phyloP scores from a whole-genome alignment of 2,113 vertebrate genomes.

The Gallinago paraguaiae region DNA sequence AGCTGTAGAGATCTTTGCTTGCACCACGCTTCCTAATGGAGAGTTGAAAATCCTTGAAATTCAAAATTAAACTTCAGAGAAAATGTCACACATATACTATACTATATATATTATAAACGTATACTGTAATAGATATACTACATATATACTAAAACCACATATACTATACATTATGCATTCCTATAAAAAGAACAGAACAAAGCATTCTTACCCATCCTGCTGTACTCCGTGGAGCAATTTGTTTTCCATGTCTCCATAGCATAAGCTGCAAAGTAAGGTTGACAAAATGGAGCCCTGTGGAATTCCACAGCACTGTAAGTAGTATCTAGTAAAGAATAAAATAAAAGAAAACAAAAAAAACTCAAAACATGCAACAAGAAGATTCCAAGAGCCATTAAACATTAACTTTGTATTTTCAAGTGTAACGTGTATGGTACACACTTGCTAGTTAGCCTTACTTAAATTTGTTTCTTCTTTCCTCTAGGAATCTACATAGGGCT shows the following conservation, averaged over 20 bases:
- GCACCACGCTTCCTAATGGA: neutral
- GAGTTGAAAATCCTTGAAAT: neutral
- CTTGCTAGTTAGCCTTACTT: neutral
- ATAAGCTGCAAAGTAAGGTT: conserved; percentile 89
- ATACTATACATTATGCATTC: neutral
- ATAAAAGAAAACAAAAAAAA: neutral
- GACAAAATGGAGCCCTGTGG: conserved; percentile 92
- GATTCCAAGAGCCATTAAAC: neutral
- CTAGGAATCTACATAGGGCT: neutral
- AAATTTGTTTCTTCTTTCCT: neutral
- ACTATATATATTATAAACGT: neutral
- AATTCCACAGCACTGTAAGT: conserved; percentile 85
- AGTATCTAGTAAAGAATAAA: conserved; percentile 75
- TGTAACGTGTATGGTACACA: neutral
- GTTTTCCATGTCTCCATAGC: conserved; percentile 94
- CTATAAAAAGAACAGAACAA: neutral
- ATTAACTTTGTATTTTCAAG: neutral
- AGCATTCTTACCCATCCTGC: conserved; percentile 78
- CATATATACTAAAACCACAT: neutral
- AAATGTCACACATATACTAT: neutral
- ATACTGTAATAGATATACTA: neutral
- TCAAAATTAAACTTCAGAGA: neutral
- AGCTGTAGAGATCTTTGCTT: neutral
- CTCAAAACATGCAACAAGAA: neutral
- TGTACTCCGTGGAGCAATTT: conserved; percentile 73